Evolutionary conservation across 2,113 vertebrate genomes (phyloP), one percentile per base, ranked within the genome.

Genomic region (Lasiurus borealis): DNA sequence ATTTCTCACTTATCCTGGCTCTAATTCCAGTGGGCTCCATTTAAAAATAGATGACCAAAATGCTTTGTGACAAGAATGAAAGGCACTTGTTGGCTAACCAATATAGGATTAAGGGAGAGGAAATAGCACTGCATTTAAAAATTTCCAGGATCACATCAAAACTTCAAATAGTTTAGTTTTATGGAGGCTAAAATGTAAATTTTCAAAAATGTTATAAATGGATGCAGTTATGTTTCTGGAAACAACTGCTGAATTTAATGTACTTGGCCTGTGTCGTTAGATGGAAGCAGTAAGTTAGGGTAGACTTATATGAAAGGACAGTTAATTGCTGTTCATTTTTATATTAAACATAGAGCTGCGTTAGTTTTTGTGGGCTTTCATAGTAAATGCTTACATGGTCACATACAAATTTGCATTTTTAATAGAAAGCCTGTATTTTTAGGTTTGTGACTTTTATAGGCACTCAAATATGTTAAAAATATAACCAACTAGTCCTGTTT

Each of bases 41-140:
- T 90, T 84, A 40, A 87, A 96, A 94, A 73, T 73, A 95, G 59
- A 25, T 87, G 64, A 90, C 80, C 52, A 83, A 83, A 96, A 92
- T 87, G 69, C 69, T 87, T 82, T 80, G 52, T 57, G 68, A 82
- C 5, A 66, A 95, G 62, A 48, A 78, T 81, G 44, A 50, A 23
- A 92, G 68, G 34, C 12, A 62, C 54, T 92, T 84, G 31, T 91
- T 88, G 69, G 82, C 34, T 57, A 13, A 62, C 13, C 12, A 84
- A 75, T 15, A 27, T 19, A 71, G 46, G 31, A 48, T 57, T 13
- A 16, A 84, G 25, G 44, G 50, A 85, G 62, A 94, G 52, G 64
- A 93, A 95, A 91, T 66, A 82, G 9, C 40, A 85, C 10, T 71
- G 69, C 62, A 59, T 90, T 71, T 68, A 82, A 78, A 52, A 23